Percentiles rank a stretch among this genome's conserved stretches.
Evolutionary conservation across 1,140 invertebrate species (phyloP).

Genomic region (Ceratina calcarata): DNA sequence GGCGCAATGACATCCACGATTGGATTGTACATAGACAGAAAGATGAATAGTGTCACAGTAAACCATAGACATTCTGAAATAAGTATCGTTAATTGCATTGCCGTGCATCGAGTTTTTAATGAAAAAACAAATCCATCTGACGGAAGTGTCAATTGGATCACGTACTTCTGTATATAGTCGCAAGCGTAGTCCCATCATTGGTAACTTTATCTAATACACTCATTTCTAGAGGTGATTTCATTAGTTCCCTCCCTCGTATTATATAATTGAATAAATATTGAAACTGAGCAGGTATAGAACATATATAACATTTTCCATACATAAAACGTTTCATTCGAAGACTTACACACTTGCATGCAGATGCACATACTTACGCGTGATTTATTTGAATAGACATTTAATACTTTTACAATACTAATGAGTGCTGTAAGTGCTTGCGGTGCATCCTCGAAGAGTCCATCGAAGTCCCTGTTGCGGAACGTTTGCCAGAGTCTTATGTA

Average conservation of each 20-base stretch:
- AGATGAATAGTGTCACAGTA: background rate
- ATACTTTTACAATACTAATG: background rate
- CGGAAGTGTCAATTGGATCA: background rate
- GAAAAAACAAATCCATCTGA: background rate
- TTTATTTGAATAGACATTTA: conserved; percentile 5
- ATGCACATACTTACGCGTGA: background rate
- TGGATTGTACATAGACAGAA: background rate
- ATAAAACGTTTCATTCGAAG: background rate
- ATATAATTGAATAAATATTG: background rate
- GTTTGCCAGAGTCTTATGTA: background rate
- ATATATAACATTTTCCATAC: background rate
- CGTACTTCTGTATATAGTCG: background rate
- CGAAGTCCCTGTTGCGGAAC: background rate
- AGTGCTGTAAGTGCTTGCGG: background rate
- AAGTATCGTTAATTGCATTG: background rate
- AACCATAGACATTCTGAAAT: background rate
- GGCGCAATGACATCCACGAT: conserved; percentile 5
- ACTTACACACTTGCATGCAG: too few relatives aligned
- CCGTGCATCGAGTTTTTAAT: background rate
- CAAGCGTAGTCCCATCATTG: background rate
- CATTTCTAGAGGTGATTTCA: background rate
- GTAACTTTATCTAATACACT: background rate
- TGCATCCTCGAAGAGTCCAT: background rate
- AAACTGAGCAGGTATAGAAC: background rate
- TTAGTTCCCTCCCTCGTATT: background rate